Percentiles rank a stretch among this genome's conserved stretches.
Evolutionary conservation across 1,140 invertebrate genomes (phyloP).

Genomic region (Alviniconcha marisindica): DNA sequence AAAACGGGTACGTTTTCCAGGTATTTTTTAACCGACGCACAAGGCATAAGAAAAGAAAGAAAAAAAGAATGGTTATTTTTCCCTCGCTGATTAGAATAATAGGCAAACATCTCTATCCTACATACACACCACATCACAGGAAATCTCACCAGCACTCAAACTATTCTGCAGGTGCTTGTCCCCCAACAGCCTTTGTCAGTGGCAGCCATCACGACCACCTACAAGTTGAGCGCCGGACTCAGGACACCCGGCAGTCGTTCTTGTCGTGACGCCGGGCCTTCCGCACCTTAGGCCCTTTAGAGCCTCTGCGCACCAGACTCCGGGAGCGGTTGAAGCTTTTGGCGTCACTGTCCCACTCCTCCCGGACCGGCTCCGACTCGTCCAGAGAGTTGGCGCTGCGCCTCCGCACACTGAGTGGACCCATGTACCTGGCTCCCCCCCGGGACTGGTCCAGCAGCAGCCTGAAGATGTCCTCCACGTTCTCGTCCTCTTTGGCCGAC

Average conservation of each 20-base stretch:
- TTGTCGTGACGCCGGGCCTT: conserved; percentile 51
- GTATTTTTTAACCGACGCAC: too few relatives aligned
- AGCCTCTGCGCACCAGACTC: conserved; percentile 68
- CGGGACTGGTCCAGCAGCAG: conserved; percentile 64
- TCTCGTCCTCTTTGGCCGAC: conserved; percentile 68
- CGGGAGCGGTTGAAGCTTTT: conserved; percentile 66
- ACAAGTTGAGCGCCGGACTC: too few relatives aligned
- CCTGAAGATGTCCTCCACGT: conserved; percentile 67
- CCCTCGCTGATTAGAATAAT: too few relatives aligned
- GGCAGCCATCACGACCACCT: too few relatives aligned
- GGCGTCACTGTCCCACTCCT: conserved; percentile 55
- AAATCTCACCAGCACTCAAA: too few relatives aligned
- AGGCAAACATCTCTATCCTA: too few relatives aligned
- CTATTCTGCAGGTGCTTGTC: too few relatives aligned
- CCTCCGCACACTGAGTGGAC: conserved; percentile 50
- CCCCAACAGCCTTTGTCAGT: too few relatives aligned
- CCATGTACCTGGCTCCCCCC: conserved; percentile 44
- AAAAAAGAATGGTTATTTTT: too few relatives aligned
- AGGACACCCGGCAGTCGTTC: conserved; percentile 66
- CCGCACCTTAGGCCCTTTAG: conserved; percentile 64
- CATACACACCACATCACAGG: too few relatives aligned
- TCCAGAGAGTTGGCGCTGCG: conserved; percentile 65
- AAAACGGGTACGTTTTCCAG: too few relatives aligned
- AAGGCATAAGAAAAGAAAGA: too few relatives aligned
- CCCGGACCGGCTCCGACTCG: conserved; percentile 54